These are phyloP conservation scores for Apamea epomidion DNA, from an alignment of 2,888 invertebrate species.

Conservation along the genomic window DNA sequence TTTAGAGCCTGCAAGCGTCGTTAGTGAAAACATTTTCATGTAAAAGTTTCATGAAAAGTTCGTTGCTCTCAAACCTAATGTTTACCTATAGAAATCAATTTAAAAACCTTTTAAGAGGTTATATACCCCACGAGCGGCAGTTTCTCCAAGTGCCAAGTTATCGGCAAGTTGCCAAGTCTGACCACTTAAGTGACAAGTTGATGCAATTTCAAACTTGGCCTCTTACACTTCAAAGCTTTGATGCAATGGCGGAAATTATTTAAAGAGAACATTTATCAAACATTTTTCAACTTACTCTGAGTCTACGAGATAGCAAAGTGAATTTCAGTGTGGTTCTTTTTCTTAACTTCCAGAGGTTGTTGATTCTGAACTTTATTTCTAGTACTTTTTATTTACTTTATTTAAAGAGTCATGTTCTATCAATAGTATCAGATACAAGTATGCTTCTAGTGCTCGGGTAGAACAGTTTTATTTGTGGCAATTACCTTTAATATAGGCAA, in stretches of 20 bases:
- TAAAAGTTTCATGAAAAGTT: slow-evolving; percentile 33
- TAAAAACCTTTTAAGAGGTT: slow-evolving; percentile 59
- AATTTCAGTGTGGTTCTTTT: slow-evolving; percentile 3
- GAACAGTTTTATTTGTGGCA: background rate
- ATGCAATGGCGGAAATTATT: slow-evolving; percentile 70
- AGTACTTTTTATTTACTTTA: background rate
- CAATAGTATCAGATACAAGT: background rate
- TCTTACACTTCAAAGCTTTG: slow-evolving; percentile 70
- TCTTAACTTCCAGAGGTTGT: background rate
- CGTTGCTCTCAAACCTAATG: slow-evolving; percentile 41
- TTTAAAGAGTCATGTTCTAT: background rate
- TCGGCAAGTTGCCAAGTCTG: slow-evolving; percentile 78
- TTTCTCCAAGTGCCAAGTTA: slow-evolving; percentile 68
- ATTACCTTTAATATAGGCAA: background rate
- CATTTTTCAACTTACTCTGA: slow-evolving; percentile 38
- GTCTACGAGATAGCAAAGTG: slow-evolving; percentile 9
- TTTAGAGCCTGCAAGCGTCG: background rate
- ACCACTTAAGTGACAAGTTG: slow-evolving; percentile 78
- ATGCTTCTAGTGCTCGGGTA: background rate
- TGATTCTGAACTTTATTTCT: slow-evolving; percentile 4
- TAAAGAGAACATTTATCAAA: slow-evolving; percentile 62
- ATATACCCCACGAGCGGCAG: slow-evolving; percentile 55
- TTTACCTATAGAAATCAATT: slow-evolving; percentile 55
- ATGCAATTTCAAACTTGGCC: slow-evolving; percentile 72
- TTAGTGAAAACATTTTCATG: slow-evolving; percentile 10